A percentile compares a stretch with the other conserved stretches of the same genome.
These are phyloP conservation scores for Mesocentrotus franciscanus DNA, from an alignment of 53 echinoderm and acorn worm genomes.

Conservation along the genomic window DNA sequence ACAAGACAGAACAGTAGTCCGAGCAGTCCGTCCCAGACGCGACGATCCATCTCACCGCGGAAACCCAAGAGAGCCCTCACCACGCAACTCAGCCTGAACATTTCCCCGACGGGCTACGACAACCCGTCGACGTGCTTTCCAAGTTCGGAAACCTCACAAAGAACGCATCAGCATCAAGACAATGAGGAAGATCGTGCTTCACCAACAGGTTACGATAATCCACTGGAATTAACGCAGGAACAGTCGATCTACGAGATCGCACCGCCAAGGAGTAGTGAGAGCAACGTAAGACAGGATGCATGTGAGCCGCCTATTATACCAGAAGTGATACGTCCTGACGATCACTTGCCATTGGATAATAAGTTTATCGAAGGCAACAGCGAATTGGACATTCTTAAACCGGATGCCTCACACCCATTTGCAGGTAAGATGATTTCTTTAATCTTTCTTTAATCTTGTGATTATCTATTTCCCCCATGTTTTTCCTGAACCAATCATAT, in stretches of 20 bases:
- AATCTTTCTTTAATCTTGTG: background rate
- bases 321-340: background rate
- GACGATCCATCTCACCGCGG: constrained; percentile 34
- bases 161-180: background rate
- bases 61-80: constrained; percentile 50
- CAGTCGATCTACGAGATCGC: constrained; percentile 8
- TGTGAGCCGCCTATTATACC: constrained; percentile 36
- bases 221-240: background rate
- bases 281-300: background rate
- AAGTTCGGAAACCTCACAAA: background rate
- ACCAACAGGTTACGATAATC: constrained; percentile 52
- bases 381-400: constrained; percentile 84
- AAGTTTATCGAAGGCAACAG: constrained; percentile 72
- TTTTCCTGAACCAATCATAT: no score
- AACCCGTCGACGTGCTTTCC: background rate
- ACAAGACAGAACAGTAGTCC: constrained; percentile 47
- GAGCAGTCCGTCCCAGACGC: background rate
- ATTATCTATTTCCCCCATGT: background rate
- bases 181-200: background rate
- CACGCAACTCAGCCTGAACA: constrained; percentile 20
- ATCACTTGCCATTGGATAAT: constrained; percentile 24
- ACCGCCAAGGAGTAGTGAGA: background rate
- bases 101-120: constrained; percentile 15
- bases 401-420: constrained; percentile 89
- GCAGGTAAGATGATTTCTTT: constrained; percentile 77